Conservation (phyloP, 2,888 invertebrate species). For the Oligia strigilis region DNA sequence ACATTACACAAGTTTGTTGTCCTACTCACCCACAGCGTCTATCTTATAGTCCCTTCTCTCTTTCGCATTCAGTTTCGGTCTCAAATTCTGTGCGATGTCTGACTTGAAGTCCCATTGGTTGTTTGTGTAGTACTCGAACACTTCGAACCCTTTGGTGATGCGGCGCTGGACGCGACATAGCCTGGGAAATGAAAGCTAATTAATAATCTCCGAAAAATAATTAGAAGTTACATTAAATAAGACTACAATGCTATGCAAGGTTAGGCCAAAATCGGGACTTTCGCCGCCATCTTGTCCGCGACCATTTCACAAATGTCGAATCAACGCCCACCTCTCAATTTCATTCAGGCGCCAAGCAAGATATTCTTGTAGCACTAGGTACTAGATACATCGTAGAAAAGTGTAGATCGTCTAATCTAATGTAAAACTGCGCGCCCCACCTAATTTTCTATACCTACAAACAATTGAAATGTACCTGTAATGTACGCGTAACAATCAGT, state of each 20-base stretch:
- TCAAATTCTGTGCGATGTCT: slow-evolving; percentile 90
- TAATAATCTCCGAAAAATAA: background rate
- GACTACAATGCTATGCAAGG: background rate
- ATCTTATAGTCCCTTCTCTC: slow-evolving; percentile 93
- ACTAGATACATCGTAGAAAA: no score
- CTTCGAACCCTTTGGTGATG: slow-evolving; percentile 96
- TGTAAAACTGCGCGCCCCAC: no score
- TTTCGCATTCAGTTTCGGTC: slow-evolving; percentile 91
- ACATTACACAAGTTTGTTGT: background rate
- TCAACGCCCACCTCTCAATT: no score
- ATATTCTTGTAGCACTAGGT: no score
- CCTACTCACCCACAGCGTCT: slow-evolving; percentile 91
- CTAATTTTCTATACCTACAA: no score
- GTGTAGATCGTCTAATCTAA: no score
- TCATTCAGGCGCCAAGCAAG: no score
- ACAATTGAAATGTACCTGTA: no score
- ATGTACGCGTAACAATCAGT: no score
- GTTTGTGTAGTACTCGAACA: slow-evolving; percentile 97
- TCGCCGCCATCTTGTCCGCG: background rate
- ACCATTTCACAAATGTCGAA: background rate
- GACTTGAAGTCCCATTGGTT: slow-evolving; percentile 97
- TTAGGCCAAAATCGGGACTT: background rate
- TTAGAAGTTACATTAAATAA: background rate
- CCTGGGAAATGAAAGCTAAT: slow-evolving; percentile 83
- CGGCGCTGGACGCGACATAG: slow-evolving; percentile 95